Conservation (phyloP, 1,140 invertebrate genomes). For the Pseudachorutes palmiensis region DNA sequence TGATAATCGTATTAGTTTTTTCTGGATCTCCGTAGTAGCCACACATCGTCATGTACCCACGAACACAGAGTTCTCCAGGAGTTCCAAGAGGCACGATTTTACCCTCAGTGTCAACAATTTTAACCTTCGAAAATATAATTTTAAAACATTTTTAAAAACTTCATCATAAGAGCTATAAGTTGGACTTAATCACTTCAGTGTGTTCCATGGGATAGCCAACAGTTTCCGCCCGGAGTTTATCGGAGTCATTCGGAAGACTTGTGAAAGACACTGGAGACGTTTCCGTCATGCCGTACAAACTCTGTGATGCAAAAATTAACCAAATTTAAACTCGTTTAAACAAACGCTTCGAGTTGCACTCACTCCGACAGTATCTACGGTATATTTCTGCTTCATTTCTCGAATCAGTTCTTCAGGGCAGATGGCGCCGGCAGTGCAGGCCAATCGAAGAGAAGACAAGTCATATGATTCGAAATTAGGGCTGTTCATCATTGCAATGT, state of each 20-base stretch:
- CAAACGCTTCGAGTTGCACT: constrained; percentile 17
- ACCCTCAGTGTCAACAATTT: constrained; percentile 31
- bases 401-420: constrained; percentile 30
- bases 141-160: background rate
- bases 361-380: constrained; percentile 47
- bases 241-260: constrained; percentile 25
- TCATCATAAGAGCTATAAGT: no score
- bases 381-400: constrained; percentile 32
- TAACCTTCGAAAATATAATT: constrained; percentile 6
- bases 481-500: constrained; percentile 66
- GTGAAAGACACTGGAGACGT: constrained; percentile 28
- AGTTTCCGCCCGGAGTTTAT: constrained; percentile 17
- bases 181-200: no score
- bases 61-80: constrained; percentile 51
- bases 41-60: constrained; percentile 53
- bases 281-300: constrained; percentile 31
- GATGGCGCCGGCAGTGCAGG: constrained; percentile 28
- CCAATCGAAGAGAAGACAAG: constrained; percentile 41
- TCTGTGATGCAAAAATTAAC: constrained; percentile 15
- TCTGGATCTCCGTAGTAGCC: constrained; percentile 53
- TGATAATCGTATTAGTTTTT: constrained; percentile 55
- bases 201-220: constrained; percentile 34
- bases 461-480: constrained; percentile 43
- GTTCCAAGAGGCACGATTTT: constrained; percentile 23
- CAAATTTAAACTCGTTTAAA: background rate